A percentile compares a stretch with the other conserved stretches of the same genome.
Evolutionary conservation across 2,888 invertebrate species (phyloP).

Genomic region (Ochropleura leucogaster): DNA sequence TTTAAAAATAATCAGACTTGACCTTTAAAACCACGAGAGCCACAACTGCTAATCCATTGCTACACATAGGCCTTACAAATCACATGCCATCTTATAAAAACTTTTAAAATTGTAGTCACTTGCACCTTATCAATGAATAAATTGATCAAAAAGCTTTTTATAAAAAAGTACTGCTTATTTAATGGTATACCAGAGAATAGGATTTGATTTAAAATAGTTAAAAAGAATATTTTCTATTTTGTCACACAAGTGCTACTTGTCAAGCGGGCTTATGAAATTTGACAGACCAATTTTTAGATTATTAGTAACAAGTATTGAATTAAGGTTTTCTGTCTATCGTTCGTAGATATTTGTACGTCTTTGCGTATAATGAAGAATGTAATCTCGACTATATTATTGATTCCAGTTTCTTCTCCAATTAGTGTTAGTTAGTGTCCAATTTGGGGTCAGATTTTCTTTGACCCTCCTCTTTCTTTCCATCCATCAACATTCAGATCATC

Average conservation of each 20-base stretch:
- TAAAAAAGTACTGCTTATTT: constrained; percentile 12
- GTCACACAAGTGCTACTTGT: too few species aligned
- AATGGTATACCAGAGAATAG: not conserved
- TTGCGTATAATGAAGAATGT: not conserved
- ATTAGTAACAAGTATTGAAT: too few species aligned
- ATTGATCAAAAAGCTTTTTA: not conserved
- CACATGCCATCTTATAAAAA: not conserved
- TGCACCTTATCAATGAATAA: not conserved
- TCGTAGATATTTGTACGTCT: too few species aligned
- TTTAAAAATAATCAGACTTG: not conserved
- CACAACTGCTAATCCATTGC: not conserved
- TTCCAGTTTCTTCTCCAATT: not conserved
- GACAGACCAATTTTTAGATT: too few species aligned
- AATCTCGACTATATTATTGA: not conserved
- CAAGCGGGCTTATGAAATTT: too few species aligned
- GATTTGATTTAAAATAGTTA: not conserved
- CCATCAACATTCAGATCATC: too few species aligned
- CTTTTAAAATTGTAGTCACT: constrained; percentile 17
- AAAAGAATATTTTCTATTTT: too few species aligned
- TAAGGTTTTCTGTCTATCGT: too few species aligned
- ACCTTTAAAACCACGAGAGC: not conserved
- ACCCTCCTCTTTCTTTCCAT: too few species aligned
- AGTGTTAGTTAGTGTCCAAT: too few species aligned
- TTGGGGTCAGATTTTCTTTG: too few species aligned
- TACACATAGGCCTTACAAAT: not conserved